A percentile compares a stretch with the other conserved stretches of the same genome.
Evolutionary conservation across 2,113 vertebrate species (phyloP).

Genomic region (Phalacrocorax aristotelis): DNA sequence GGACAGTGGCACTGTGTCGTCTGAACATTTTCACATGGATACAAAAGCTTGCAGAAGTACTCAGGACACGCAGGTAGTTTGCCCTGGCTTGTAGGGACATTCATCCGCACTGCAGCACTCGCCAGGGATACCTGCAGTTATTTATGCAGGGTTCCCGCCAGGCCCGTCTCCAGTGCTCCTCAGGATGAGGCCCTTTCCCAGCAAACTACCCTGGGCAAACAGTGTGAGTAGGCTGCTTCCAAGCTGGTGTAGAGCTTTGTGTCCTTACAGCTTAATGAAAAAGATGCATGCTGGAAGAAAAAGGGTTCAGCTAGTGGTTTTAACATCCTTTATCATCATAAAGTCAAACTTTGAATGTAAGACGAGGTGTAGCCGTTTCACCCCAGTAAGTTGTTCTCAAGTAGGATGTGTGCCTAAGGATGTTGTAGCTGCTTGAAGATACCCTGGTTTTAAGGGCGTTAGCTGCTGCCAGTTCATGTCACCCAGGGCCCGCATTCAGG

Average conservation of each 20-base stretch:
- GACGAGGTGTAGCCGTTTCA: background rate
- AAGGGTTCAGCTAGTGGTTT: background rate
- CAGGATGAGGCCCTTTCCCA: background rate
- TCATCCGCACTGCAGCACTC: background rate
- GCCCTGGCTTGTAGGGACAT: background rate
- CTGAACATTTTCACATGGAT: background rate
- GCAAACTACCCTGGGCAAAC: background rate
- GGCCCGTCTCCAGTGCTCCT: background rate
- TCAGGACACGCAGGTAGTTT: background rate
- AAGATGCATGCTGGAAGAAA: background rate
- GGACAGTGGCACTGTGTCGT: background rate
- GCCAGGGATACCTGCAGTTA: background rate
- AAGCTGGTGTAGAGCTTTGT: background rate
- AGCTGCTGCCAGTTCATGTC: background rate
- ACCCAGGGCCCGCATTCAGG: background rate
- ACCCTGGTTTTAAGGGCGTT: background rate
- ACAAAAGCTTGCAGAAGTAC: background rate
- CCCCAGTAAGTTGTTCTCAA: background rate
- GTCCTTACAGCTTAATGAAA: background rate
- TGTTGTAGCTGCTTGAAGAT: background rate
- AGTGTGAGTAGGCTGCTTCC: background rate
- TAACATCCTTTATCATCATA: background rate
- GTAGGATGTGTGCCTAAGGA: background rate
- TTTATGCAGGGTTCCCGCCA: background rate
- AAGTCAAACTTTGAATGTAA: rapidly evolving